phyloP scores from a whole-genome alignment of 1,140 invertebrate species.

The Cyrtorhinus lividipennis region DNA sequence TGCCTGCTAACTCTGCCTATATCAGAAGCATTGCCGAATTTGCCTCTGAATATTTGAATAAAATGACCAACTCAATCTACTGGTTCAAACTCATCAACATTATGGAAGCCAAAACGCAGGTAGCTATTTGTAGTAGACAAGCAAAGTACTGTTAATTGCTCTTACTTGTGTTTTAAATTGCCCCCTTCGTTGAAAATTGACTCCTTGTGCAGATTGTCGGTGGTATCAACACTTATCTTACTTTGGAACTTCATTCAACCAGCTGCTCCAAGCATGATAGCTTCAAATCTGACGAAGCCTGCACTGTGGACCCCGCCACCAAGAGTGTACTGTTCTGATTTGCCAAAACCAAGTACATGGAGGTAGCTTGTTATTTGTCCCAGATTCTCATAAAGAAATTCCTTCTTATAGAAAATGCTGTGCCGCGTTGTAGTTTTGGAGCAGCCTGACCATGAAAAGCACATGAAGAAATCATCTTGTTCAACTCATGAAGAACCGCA shows the following conservation, averaged over 20 bases:
- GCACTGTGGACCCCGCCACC: background rate
- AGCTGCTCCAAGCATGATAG: slow-evolving; percentile 16
- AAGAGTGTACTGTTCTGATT: background rate
- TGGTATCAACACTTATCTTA: slow-evolving; percentile 17
- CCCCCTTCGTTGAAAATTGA: background rate
- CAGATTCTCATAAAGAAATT: background rate
- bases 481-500: background rate
- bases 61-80: slow-evolving; percentile 16
- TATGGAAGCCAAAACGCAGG: slow-evolving; percentile 18
- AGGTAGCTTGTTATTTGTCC: background rate
- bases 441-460: background rate
- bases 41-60: slow-evolving; percentile 11
- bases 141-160: background rate
- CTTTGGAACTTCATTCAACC: slow-evolving; percentile 16
- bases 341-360: background rate
- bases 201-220: slow-evolving; percentile 13
- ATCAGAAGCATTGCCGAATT: slow-evolving; percentile 16
- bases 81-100: slow-evolving; percentile 12
- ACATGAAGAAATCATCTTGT: background rate
- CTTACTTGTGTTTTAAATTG: background rate
- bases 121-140: slow-evolving; percentile 1
- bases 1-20: slow-evolving; percentile 12
- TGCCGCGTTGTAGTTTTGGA: background rate
- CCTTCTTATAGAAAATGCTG: background rate
- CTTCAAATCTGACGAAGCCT: background rate